phyloP scores from a whole-genome alignment of 1,140 invertebrate species.

The Melanaphis sacchari region DNA sequence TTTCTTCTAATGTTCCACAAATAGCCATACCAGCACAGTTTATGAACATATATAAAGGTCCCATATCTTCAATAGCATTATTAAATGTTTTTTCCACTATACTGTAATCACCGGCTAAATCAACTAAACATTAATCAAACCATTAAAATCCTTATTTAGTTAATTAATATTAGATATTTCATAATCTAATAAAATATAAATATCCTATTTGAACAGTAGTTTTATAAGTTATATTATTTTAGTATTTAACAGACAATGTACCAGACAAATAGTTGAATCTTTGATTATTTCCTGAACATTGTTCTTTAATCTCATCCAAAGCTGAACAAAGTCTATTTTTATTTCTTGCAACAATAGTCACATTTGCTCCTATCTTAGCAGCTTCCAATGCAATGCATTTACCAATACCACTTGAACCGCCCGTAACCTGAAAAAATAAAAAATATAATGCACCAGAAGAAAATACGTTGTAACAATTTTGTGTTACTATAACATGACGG shows the following conservation, averaged over 20 bases:
- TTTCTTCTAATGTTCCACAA: constrained; percentile 84
- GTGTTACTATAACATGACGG: constrained; percentile 4
- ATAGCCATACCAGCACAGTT: constrained; percentile 90
- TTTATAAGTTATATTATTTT: background rate
- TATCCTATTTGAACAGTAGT: background rate
- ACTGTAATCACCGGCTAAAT: constrained; percentile 75
- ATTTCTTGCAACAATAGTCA: constrained; percentile 89
- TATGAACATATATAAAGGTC: constrained; percentile 86
- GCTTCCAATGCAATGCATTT: constrained; percentile 81
- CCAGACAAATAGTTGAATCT: constrained; percentile 73
- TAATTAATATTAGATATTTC: background rate
- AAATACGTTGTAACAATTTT: background rate
- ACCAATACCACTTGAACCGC: constrained; percentile 96
- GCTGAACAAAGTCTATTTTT: constrained; percentile 71
- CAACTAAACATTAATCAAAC: constrained; percentile 65
- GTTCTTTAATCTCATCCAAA: constrained; percentile 68
- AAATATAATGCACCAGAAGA: background rate
- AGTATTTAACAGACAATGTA: constrained; percentile 60
- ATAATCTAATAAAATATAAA: background rate
- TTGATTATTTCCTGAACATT: constrained; percentile 66
- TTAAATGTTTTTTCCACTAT: constrained; percentile 70
- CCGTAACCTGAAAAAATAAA: constrained; percentile 71
- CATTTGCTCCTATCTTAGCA: constrained; percentile 80
- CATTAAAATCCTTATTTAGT: background rate
- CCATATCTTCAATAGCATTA: constrained; percentile 71